Base-by-base conservation (phyloP, 2,113 vertebrate species). In the Scopus umbretta region DNA sequence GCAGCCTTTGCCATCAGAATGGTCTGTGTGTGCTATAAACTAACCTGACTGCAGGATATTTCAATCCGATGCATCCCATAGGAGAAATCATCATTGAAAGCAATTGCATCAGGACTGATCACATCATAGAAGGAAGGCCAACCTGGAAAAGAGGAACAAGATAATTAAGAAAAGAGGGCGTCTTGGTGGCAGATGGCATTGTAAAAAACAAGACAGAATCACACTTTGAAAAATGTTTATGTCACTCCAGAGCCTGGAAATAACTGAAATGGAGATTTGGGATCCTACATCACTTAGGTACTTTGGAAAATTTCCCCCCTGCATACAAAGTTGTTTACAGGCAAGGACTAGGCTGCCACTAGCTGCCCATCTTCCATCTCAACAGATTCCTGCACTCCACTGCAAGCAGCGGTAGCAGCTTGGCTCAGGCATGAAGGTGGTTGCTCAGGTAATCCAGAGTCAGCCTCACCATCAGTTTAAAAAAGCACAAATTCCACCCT, bases 71-170 rank as follows among this genome's bases (percentile, higher is more conserved):
- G 99, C 98, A 99, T 99, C 80, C 99, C 99, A 2, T 98, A 98
- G 83, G 99, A 99, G 95, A 99, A 99, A 97, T 99, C 99, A 61
- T 99, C 99, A 0, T 98, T 96, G 94, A 97, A 86, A 7, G 95
- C 79, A 91, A 99, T 55, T 55, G 97, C 98, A 19, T 99, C 98
- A 0, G 99, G 98, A 92, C 97, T 98, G 91, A 99, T 85, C 80
- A 99, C 97, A 83, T 99, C 99, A 11, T 96, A 99, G 98, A 99
- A 99, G 15, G 99, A 99, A 32, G 99, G 99, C 99, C 99, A 99
- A 74, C 99, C 99, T 99, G 96, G n/a, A 87, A 88, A 80, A 89
- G 23, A 85, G 50, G 27, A 84, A 96, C 14, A 42, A 42, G 40
- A 23, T 26, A 68, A 49, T 40, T 50, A 19, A 59, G 79, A 83